Conservation (phyloP, 2,797 vertebrate species). For the Falco rusticolus region DNA sequence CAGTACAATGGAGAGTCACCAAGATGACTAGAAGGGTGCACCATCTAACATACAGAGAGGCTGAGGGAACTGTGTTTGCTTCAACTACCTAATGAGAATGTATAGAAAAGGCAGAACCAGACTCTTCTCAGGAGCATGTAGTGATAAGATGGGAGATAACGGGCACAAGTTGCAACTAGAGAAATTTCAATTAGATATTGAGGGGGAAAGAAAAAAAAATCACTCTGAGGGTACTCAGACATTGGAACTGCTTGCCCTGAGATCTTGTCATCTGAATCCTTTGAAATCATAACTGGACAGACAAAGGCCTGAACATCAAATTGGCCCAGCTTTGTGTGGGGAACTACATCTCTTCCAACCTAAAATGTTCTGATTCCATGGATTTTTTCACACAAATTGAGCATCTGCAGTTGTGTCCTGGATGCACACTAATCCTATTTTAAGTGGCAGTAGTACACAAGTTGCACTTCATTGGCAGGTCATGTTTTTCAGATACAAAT, state of each 20-base stretch:
- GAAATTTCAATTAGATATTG: not conserved
- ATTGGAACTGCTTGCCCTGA: not conserved
- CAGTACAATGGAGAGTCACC: not conserved
- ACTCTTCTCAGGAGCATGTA: not conserved
- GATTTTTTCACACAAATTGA: not conserved
- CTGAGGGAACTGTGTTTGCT: not conserved
- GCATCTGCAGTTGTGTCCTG: not conserved
- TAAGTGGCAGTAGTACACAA: not conserved
- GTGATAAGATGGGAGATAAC: not conserved
- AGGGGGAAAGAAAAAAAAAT: not conserved
- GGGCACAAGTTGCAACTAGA: not conserved
- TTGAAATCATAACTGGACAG: not conserved
- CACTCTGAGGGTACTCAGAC: not conserved
- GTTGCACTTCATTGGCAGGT: not conserved
- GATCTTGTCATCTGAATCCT: not conserved
- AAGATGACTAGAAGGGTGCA: too few relatives aligned
- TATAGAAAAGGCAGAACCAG: not conserved
- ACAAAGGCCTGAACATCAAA: not conserved
- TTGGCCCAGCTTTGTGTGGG: not conserved
- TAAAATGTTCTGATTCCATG: not conserved
- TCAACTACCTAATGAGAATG: not conserved
- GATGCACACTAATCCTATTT: not conserved
- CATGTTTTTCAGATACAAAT: not conserved
- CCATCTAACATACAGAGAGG: too few relatives aligned
- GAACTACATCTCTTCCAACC: not conserved